Base-by-base conservation (phyloP, 2,888 invertebrate species). In the Tigriopus californicus region DNA sequence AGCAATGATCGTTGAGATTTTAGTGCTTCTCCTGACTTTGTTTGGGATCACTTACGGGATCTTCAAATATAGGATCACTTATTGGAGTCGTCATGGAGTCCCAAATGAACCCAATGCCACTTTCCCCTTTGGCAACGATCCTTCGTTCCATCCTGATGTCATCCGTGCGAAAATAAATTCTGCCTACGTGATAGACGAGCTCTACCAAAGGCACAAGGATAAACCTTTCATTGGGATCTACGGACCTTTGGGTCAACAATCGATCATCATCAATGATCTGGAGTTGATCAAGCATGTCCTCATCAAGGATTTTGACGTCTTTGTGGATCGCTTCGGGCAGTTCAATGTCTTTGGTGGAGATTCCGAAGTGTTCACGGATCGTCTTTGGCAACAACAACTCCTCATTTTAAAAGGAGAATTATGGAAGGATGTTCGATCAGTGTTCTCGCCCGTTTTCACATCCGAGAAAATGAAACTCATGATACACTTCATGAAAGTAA, bases 401-500 rank as follows among this genome's bases (percentile, higher is more conserved):
- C n/a, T 20, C 12, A 15, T 20, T 5, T 18, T 51, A 20, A 18
- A 24, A 10, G 51, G 51, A 5, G 51, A 51, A 20, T 20, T 22
- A 51, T 51, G 51, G 56, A 56, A 56, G 44, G 24, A 56, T 15
- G 20, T 56, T 3, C 41, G 56, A 41, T 42, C 56, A 5, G 42
- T 44, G 4, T 56, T 56, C 42, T 42, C 56, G 6, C 56, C 56
- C 4, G 42, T 56, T 41, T 56, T 56, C 24, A 56, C 56, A 18
- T 41, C 56, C 1, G 56, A 42, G 15, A 56, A 56, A 42, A 56
- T 56, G 56, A 56, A 42, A 13, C 18, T 13, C 22, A 56, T 56
- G 56, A 22, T 56, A 15, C 18, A 22, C 6, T 56, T 56, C 18
- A 56, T 56, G 15, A 15, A 42, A 42, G 56, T 8, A 10, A 42